Conservation (phyloP, 2,113 vertebrate species). For the Sturnira hondurensis region DNA sequence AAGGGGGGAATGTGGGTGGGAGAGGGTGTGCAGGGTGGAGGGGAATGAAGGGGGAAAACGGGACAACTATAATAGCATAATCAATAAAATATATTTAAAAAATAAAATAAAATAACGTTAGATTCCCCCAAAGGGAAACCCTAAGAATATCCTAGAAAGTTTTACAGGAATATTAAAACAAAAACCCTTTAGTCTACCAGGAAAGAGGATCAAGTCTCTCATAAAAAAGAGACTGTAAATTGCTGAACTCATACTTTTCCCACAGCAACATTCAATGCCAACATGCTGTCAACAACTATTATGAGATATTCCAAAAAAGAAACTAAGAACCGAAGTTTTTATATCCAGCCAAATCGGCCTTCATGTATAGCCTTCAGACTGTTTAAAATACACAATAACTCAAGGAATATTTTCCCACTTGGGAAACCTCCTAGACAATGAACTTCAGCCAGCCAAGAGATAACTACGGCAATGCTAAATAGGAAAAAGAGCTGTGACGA, state of each 20-base stretch:
- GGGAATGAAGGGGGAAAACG: no score
- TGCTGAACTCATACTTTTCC: background rate
- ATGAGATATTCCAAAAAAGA: background rate
- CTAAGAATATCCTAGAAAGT: background rate
- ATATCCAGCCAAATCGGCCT: background rate
- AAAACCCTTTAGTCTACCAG: background rate
- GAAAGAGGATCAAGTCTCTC: background rate
- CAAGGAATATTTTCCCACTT: background rate
- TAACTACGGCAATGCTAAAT: background rate
- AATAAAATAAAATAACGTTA: background rate
- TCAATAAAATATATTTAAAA: no score
- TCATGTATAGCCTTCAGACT: background rate
- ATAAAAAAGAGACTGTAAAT: background rate
- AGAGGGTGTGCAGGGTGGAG: no score
- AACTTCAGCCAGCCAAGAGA: background rate
- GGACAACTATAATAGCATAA: no score
- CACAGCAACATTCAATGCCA: background rate
- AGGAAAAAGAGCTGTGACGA: background rate
- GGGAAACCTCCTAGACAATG: background rate
- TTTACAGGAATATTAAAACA: background rate
- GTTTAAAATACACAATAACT: background rate
- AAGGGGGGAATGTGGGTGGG: no score
- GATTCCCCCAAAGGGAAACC: background rate
- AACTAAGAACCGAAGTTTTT: background rate
- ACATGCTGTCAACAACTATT: background rate